Evolutionary conservation across 2,797 vertebrate genomes (phyloP).

Genomic region (Gadopsis bispinosus): DNA sequence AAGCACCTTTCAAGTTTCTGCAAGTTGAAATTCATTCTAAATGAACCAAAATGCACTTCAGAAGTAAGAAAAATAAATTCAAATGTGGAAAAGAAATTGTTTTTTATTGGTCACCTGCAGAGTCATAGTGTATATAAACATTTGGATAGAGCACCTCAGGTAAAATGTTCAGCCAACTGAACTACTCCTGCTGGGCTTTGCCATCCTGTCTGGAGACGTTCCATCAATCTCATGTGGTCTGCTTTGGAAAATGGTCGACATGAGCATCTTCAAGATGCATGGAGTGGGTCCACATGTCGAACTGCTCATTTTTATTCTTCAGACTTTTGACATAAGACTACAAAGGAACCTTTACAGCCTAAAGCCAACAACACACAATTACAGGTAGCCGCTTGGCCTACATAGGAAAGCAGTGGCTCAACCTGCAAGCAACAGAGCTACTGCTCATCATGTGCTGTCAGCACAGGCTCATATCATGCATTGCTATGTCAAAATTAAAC

Average conservation of each 20-base stretch:
- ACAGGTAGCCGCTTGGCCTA: neutral
- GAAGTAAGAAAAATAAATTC: neutral
- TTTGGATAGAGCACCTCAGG: conserved; percentile 8
- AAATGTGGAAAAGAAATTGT: neutral
- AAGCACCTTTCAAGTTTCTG: neutral
- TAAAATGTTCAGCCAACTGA: conserved; percentile 25
- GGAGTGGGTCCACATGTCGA: neutral
- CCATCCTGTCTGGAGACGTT: neutral
- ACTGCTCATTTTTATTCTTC: neutral
- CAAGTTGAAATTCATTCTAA: conserved; percentile 1
- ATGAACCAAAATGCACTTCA: neutral
- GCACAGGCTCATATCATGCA: neutral
- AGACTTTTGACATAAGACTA: neutral
- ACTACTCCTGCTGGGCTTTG: conserved; percentile 29
- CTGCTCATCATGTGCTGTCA: neutral
- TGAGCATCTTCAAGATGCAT: neutral
- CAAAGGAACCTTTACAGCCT: neutral
- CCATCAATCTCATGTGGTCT: conserved; percentile 25
- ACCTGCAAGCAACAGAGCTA: neutral
- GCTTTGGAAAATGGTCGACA: neutral
- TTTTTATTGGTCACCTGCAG: conserved; percentile 11
- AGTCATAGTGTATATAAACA: conserved; percentile 17
- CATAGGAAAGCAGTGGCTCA: neutral
- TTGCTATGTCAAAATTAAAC: neutral
- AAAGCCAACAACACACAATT: conserved; percentile 2